Conservation (phyloP, 53 echinoderm and acorn worm genomes). For the Holothuria leucospilota region DNA sequence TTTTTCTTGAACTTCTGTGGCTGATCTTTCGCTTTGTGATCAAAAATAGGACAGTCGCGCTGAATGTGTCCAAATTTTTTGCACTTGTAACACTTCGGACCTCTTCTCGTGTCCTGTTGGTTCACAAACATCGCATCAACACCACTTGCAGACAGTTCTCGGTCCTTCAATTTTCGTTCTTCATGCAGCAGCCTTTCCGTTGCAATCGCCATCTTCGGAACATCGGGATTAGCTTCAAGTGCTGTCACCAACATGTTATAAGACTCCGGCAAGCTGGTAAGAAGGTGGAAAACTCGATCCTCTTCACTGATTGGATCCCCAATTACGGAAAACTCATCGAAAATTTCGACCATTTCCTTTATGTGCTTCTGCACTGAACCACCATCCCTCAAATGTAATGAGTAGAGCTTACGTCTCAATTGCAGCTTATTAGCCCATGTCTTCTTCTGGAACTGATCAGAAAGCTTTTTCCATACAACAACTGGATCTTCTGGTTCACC, state of each 20-base stretch:
- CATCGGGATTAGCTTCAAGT: conserved; percentile 8
- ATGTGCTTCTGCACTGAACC: not conserved
- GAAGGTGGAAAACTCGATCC: conserved; percentile 5
- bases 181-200: too few species aligned
- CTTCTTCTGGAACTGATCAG: not conserved
- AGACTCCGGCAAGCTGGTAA: not conserved
- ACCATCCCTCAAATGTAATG: not conserved
- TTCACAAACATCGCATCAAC: too few species aligned
- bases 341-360: not conserved
- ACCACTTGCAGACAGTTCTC: too few species aligned
- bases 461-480: not conserved
- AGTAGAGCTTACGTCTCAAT: not conserved
- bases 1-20: not conserved
- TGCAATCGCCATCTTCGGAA: not conserved
- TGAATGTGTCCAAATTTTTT: too few species aligned
- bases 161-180: not conserved
- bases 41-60: too few species aligned
- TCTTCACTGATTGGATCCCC: conserved; percentile 12
- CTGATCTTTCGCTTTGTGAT: too few species aligned
- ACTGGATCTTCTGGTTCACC: not conserved
- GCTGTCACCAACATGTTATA: conserved; percentile 14
- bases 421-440: not conserved
- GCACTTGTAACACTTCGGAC: too few species aligned
- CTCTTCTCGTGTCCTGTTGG: too few species aligned
- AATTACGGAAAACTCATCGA: not conserved